phyloP scores from a whole-genome alignment of 1,140 invertebrate genomes.

The Drosophila teissieri region DNA sequence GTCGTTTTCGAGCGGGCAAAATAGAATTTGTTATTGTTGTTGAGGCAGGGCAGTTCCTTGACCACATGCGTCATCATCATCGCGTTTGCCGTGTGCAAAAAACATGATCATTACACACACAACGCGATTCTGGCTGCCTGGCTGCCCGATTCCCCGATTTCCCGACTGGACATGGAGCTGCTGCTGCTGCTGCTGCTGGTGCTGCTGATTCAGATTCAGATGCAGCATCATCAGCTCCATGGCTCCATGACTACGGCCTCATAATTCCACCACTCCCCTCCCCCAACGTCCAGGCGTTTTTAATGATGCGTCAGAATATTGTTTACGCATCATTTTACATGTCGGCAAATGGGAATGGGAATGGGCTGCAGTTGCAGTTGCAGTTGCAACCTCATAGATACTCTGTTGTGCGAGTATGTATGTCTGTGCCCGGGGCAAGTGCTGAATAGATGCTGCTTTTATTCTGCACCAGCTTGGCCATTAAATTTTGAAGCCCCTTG shows the following conservation, averaged over 20 bases:
- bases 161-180: conserved; percentile 44
- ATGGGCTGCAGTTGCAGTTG: neutral
- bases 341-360: conserved; percentile 66
- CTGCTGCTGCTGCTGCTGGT: conserved; percentile 40
- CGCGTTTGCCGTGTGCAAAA: conserved; percentile 68
- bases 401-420: neutral
- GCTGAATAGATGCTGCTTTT: conserved; percentile 44
- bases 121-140: conserved; percentile 42
- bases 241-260: conserved; percentile 6
- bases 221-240: conserved; percentile 17
- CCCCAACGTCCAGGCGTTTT: conserved; percentile 69
- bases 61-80: conserved; percentile 78
- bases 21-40: conserved; percentile 76
- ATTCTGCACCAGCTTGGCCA: conserved; percentile 21
- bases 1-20: conserved; percentile 30
- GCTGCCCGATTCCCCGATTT: conserved; percentile 27
- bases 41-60: conserved; percentile 70
- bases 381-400: conserved; percentile 38
- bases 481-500: conserved; percentile 63
- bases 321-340: conserved; percentile 83
- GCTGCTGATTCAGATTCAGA: conserved; percentile 53
- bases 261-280: conserved; percentile 1
- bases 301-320: conserved; percentile 83
- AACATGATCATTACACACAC: conserved; percentile 58
- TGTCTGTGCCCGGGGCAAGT: conserved; percentile 6